phyloP scores from a whole-genome alignment of 2,797 vertebrate species.

The Hoplostethus mediterraneus region DNA sequence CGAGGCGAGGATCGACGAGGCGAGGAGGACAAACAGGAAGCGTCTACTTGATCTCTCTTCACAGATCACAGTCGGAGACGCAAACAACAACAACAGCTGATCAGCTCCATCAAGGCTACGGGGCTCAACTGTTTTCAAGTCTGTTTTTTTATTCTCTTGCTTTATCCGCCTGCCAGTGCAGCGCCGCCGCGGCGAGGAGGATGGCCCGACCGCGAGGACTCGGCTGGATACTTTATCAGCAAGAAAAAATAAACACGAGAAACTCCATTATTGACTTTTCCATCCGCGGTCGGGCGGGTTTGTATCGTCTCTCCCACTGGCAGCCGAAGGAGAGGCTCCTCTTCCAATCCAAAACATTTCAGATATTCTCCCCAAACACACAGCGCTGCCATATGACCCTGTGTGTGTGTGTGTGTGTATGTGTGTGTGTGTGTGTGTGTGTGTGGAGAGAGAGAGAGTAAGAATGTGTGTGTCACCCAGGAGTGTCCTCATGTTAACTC shows the following conservation, averaged over 20 bases:
- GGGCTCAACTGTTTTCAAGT: background rate
- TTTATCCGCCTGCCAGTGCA: no score
- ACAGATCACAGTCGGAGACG: conserved; percentile 9
- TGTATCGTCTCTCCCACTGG: conserved; percentile 18
- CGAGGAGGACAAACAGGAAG: background rate
- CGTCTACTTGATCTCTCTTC: background rate
- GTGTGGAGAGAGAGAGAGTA: background rate
- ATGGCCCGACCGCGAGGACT: conserved; percentile 7
- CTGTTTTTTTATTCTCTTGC: conserved; percentile 7
- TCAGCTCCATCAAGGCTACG: background rate
- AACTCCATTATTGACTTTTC: conserved; percentile 56
- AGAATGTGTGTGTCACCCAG: conserved; percentile 5
- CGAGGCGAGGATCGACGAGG: background rate
- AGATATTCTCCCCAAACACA: conserved; percentile 17
- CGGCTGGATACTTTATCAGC: conserved; percentile 42
- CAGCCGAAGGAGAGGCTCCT: conserved; percentile 15
- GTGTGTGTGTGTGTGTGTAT: conserved; percentile 9
- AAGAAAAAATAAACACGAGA: conserved; percentile 44
- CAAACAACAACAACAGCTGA: background rate
- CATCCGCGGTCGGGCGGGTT: conserved; percentile 25
- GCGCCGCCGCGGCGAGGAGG: background rate
- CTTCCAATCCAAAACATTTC: conserved; percentile 45
- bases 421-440: conserved; percentile 11
- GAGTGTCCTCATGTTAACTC: conserved; percentile 35
- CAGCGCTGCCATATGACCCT: conserved; percentile 9